Base-by-base conservation (phyloP, 1,140 invertebrate genomes). In the Delia radicum region DNA sequence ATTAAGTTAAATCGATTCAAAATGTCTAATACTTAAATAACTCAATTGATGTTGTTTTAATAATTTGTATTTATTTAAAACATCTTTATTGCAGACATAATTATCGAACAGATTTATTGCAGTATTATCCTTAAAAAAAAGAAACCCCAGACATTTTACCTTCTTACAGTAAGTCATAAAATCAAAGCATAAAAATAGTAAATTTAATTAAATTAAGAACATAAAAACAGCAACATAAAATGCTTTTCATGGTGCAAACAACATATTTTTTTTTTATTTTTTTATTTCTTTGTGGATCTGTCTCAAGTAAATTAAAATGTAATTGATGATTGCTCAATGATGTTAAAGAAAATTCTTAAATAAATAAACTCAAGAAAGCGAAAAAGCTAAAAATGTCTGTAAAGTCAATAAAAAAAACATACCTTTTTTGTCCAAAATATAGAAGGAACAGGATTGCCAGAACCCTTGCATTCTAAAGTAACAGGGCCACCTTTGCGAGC, bases 351-450 rank as follows among this genome's bases (percentile, higher is more conserved):
- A 55, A 4, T 18, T 21, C 48, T 55, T 21, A 8, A 10, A 7
- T 69, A 12, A 69, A 69, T 21, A 21, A n/a, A 69, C n/a, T n/a
- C n/a, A 69, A 73, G 71, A 21, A 76, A 62, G 13, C 67, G 8
- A 65, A 75, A 73, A 76, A 77, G 27, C 61, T 74, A 72, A 67
- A 71, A 63, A 18, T 31, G 18, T 42, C 24, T 31, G 61, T 29
- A 74, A 37, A n/a, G 55, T 63, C 31, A 28, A 29, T 28, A 18
- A 61, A 62, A 21, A 24, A n/a, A 74, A 73, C 81, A 87, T 79
- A 92, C 91, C 87, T 91, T 88, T 81, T 91, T 89, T 55, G 90
- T 89, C 92, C 92, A 93, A 12, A 87, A 89, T 67, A 93, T 91
- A 26, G 84, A 89, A 18, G 92, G 92, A 33, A 90, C 89, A n/a